Conservation (phyloP, 1,140 invertebrate species). For the Dreissena rostriformis region DNA sequence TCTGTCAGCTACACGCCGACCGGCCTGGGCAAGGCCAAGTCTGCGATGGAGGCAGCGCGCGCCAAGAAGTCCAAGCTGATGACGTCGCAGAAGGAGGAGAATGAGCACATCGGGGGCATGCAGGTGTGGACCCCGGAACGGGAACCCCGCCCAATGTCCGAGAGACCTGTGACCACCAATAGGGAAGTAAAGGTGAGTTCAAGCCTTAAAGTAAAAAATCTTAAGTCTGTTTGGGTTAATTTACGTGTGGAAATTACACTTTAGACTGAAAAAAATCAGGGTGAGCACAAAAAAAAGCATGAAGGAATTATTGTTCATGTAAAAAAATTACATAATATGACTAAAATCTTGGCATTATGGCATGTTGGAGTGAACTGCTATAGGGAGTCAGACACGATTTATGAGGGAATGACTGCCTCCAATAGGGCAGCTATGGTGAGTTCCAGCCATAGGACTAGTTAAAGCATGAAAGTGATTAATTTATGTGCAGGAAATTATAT, state of each 20-base stretch:
- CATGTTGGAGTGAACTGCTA: background rate
- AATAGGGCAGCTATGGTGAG: background rate
- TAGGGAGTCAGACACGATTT: background rate
- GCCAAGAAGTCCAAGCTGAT: slow-evolving; percentile 64
- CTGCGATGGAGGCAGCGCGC: slow-evolving; percentile 69
- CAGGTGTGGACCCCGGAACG: slow-evolving; percentile 58
- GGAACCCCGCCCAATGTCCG: slow-evolving; percentile 52
- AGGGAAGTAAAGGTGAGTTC: slow-evolving; percentile 58
- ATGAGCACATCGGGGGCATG: slow-evolving; percentile 63
- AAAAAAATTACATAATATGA: no score
- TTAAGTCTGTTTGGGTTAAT: background rate
- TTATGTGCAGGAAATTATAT: no score
- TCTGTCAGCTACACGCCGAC: slow-evolving; percentile 60
- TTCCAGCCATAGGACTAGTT: no score
- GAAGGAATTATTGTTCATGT: no score
- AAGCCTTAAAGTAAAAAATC: background rate
- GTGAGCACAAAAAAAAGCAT: no score
- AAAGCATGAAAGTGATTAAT: no score
- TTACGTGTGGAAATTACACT: background rate
- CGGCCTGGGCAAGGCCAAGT: slow-evolving; percentile 70
- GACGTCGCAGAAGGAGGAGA: slow-evolving; percentile 65
- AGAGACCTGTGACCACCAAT: slow-evolving; percentile 14
- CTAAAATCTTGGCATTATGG: background rate
- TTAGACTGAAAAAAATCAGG: background rate
- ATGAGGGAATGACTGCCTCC: background rate